Percentiles rank a stretch among this genome's conserved stretches.
Conservation (phyloP, 2,888 invertebrate species). For the Apeira syringaria region DNA sequence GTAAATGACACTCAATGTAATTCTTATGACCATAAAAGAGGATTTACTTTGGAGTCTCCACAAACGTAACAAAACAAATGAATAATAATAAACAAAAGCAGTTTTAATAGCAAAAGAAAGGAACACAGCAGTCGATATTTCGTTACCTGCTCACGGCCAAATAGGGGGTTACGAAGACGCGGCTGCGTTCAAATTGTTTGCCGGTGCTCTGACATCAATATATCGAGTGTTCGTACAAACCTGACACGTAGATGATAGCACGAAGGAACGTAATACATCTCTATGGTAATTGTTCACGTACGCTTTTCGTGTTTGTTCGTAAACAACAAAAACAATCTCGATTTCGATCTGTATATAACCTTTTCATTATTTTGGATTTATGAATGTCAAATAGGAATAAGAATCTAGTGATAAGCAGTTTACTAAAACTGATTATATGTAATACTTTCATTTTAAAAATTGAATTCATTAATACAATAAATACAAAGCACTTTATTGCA, state of each 20-base stretch:
- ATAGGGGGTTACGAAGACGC: conserved; percentile 64
- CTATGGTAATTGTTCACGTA: conserved; percentile 31
- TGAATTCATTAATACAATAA: too few relatives aligned
- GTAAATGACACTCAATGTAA: too few relatives aligned
- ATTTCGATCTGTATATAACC: conserved; percentile 16
- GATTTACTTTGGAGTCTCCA: too few relatives aligned
- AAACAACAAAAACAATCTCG: conserved; percentile 27
- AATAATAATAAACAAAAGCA: too few relatives aligned
- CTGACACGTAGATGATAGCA: conserved; percentile 34
- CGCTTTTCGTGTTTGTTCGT: conserved; percentile 22
- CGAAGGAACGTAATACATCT: conserved; percentile 28
- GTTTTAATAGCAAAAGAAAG: conserved; percentile 15
- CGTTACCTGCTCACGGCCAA: conserved; percentile 63
- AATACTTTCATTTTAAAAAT: too few relatives aligned
- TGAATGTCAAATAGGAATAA: too few relatives aligned
- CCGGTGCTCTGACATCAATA: conserved; percentile 31
- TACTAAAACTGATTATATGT: too few relatives aligned
- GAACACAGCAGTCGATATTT: conserved; percentile 40
- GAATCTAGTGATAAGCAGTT: too few relatives aligned
- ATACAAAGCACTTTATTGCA: too few relatives aligned
- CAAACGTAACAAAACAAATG: too few relatives aligned
- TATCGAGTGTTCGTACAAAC: conserved; percentile 29
- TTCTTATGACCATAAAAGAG: too few relatives aligned
- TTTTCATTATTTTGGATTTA: conserved; percentile 7
- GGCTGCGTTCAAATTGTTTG: conserved; percentile 55